Evolutionary conservation across 2,113 vertebrate genomes (phyloP).

Genomic region (Brachypteracias leptosomus): DNA sequence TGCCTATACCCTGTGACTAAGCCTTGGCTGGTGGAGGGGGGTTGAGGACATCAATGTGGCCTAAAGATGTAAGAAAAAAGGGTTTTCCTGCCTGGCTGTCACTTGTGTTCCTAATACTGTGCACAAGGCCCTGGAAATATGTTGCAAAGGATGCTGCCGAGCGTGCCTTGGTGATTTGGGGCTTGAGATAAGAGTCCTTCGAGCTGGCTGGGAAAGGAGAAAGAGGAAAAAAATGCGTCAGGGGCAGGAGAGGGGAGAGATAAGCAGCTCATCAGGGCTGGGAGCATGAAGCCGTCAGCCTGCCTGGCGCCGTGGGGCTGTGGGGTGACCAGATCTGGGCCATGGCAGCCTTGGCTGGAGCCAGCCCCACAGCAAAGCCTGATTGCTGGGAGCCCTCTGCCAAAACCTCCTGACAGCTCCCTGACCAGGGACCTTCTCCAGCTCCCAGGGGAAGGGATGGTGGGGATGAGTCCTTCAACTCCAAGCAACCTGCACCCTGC

Average conservation of each 20-base stretch:
- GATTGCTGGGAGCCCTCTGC: background rate
- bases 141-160: background rate
- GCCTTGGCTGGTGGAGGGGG: background rate
- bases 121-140: background rate
- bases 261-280: background rate
- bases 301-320: background rate
- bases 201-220: background rate
- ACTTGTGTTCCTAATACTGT: background rate
- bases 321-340: accelerated
- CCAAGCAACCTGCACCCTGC: background rate
- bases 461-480: background rate
- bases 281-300: background rate
- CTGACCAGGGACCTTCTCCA: accelerated
- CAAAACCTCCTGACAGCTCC: background rate
- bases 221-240: background rate
- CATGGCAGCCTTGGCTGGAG: background rate
- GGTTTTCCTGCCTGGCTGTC: background rate
- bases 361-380: background rate
- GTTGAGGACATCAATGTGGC: background rate
- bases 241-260: background rate
- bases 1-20: background rate
- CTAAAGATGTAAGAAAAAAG: background rate
- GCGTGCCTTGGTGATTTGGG: background rate
- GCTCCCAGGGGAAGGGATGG: background rate
- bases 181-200: background rate